Conservation (phyloP, 2,797 vertebrate genomes). For the Pitangus sulphuratus region DNA sequence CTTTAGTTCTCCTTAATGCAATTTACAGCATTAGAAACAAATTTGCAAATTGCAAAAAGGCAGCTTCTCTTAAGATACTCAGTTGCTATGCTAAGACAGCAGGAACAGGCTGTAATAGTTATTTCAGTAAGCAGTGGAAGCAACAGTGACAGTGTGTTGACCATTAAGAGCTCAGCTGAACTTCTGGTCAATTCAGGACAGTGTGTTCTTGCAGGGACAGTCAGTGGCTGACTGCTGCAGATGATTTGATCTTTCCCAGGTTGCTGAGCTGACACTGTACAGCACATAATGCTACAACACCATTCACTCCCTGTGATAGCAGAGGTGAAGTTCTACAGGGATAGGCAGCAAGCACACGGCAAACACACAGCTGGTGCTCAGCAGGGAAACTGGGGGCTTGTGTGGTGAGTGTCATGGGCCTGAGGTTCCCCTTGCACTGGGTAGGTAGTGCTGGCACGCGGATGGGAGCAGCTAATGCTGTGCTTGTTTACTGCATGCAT, state of each 20-base stretch:
- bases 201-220: neutral
- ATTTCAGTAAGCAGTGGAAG: neutral
- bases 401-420: neutral
- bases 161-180: neutral
- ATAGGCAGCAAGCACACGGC: rapidly evolving
- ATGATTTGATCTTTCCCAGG: neutral
- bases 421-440: neutral
- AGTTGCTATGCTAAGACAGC: neutral
- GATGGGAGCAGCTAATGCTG: neutral
- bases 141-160: neutral
- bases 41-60: neutral
- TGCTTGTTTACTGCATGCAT: neutral
- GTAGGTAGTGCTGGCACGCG: neutral
- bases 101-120: neutral
- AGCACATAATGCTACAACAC: rapidly evolving
- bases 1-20: neutral
- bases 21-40: neutral
- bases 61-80: neutral
- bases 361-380: neutral
- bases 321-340: neutral
- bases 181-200: neutral
- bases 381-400: rapidly evolving
- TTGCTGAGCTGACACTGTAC: rapidly evolving
- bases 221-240: neutral
- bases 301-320: neutral